Conservation (phyloP, 2,797 vertebrate species). For the Hydrophis major region DNA sequence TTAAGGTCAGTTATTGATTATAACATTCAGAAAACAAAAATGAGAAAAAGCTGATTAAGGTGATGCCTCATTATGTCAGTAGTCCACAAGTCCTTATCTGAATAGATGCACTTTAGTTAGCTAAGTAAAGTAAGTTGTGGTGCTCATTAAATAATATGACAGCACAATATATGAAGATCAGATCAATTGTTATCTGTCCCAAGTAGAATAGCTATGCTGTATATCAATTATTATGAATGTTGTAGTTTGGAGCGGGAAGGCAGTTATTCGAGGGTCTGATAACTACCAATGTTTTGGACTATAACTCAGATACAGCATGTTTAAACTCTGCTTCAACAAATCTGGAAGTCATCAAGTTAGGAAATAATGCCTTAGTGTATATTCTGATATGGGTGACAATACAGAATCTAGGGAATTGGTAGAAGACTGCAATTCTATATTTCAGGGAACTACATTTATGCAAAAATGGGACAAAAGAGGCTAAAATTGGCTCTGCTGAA, state of each 20-base stretch:
- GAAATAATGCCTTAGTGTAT: background rate
- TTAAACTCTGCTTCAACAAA: background rate
- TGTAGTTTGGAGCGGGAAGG: background rate
- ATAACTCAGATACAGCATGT: background rate
- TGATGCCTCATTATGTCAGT: background rate
- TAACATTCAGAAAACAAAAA: background rate
- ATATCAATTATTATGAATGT: background rate
- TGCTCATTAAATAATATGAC: background rate
- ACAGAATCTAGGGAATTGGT: background rate
- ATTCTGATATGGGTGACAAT: background rate
- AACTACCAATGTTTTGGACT: background rate
- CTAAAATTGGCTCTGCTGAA: background rate
- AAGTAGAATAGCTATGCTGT: background rate
- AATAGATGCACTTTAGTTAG: background rate
- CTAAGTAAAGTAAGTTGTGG: too few species aligned
- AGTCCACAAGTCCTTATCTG: background rate
- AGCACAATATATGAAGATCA: background rate
- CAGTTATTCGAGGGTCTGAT: background rate
- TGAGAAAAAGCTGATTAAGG: background rate
- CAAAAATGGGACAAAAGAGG: background rate
- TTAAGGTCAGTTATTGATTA: background rate
- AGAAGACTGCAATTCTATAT: background rate
- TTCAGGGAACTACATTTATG: background rate
- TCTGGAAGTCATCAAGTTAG: background rate
- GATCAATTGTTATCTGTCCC: background rate